phyloP scores from a whole-genome alignment of 2,888 invertebrate species.

The Rhagonycha fulva region DNA sequence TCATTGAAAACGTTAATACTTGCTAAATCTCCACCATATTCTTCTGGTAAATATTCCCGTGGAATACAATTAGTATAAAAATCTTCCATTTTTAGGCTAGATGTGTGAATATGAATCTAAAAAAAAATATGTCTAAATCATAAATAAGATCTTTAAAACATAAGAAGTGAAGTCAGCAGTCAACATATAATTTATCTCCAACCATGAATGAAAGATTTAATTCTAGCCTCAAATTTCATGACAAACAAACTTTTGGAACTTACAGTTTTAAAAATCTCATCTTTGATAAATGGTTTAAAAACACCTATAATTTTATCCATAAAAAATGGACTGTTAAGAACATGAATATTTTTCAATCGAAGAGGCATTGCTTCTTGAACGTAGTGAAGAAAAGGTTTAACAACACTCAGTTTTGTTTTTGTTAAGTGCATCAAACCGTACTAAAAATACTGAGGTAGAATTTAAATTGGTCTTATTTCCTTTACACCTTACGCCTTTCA shows the following conservation, averaged over 20 bases:
- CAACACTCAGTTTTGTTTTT: constrained; percentile 41
- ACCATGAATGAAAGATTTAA: no score
- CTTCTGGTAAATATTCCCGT: neutral
- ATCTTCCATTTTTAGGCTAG: neutral
- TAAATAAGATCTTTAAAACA: no score
- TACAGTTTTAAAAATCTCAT: constrained; percentile 6
- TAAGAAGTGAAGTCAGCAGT: no score
- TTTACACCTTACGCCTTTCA: constrained; percentile 65
- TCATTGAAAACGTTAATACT: neutral
- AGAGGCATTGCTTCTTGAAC: constrained; percentile 72
- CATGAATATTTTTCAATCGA: constrained; percentile 67
- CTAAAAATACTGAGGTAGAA: neutral
- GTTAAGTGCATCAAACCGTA: constrained; percentile 39
- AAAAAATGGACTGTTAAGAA: constrained; percentile 62
- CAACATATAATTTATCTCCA: no score
- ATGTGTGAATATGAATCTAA: neutral
- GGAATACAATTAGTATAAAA: neutral
- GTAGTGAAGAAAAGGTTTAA: constrained; percentile 68
- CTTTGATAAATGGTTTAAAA: constrained; percentile 63
- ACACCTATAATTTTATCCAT: constrained; percentile 56
- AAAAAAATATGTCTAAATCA: neutral
- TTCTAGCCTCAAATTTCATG: no score
- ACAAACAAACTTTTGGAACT: constrained; percentile 49
- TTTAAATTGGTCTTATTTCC: neutral
- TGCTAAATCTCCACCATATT: neutral